These are phyloP conservation scores for Agonopterix arenella DNA, from an alignment of 2,888 invertebrate genomes.

Conservation along the genomic window DNA sequence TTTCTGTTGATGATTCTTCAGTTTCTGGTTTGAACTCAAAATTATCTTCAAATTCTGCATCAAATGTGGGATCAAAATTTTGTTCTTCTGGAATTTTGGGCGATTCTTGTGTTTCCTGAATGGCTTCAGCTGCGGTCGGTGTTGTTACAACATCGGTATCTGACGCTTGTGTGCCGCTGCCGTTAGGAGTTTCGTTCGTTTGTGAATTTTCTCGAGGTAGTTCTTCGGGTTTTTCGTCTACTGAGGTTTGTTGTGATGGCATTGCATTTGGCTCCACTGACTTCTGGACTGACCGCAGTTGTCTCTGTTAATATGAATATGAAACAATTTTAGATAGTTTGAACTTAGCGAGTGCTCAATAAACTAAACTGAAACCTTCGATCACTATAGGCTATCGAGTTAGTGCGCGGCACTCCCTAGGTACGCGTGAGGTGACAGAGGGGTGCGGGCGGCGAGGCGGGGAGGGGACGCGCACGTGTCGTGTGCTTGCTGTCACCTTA, in stretches of 20 bases:
- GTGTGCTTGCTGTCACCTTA: too few species aligned
- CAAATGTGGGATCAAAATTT: conserved; percentile 38
- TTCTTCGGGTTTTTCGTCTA: conserved; percentile 45
- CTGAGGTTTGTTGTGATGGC: conserved; percentile 25
- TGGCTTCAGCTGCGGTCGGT: conserved; percentile 14
- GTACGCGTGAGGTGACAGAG: too few species aligned
- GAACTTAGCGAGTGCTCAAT: too few species aligned
- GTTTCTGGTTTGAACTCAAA: conserved; percentile 38
- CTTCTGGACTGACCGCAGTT: conserved; percentile 79
- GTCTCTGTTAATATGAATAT: conserved; percentile 68
- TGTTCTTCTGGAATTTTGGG: conserved; percentile 11
- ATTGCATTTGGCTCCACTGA: conserved; percentile 66
- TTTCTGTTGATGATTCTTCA: conserved; percentile 28
- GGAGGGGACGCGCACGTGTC: too few species aligned
- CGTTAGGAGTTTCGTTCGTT: conserved; percentile 2
- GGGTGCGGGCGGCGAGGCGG: too few species aligned
- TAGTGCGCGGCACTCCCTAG: too few species aligned
- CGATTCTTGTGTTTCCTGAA: conserved; percentile 18
- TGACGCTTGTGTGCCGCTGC: background rate
- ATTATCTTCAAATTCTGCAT: conserved; percentile 42
- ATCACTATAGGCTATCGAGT: too few species aligned
- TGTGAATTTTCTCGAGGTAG: conserved; percentile 33
- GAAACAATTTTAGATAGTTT: background rate
- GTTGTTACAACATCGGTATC: background rate
- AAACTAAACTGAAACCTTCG: too few species aligned